Base-by-base conservation (phyloP, 2,888 invertebrate species). In the Maniola hyperantus region DNA sequence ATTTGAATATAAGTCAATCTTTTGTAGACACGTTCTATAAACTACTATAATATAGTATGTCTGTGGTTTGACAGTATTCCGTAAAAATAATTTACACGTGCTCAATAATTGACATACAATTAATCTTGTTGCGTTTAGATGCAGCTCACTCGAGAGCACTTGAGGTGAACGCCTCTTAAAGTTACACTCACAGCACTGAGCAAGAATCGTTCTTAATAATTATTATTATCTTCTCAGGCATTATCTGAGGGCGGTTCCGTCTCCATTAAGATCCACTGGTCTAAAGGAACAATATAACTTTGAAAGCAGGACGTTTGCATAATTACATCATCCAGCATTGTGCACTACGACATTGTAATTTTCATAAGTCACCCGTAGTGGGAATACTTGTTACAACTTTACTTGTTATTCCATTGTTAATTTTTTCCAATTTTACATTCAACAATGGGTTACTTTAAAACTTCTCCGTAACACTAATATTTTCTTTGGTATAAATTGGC, bases 321-420 rank as follows among this genome's bases (percentile, higher is more conserved):
- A 62, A 62, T 62, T 62, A 62, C 39, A 53, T 62, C 62, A 62
- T 53, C 53, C 42, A 62, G 13, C 51, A 62, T 53, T 62, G 62
- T 53, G 51, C 20, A n/a, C 15, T 50, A 60, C 60, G 60, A 60
- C 53, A 53, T 53, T 42, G 53, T 26, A 53, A 62, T 62, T 62
- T 62, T 42, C 62, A 62, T 62, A 53, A 62, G 62, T 53, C 42
- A 62, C 51, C 51, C 42, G 53, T 6, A 62, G 51, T 15, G 42
- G 42, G 26, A 48, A 4, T 42, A 51, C 51, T 62, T 62, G 57
- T 62, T 51, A 48, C 34, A 46, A 34, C 50, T n/a, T 50, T 34
- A 26, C 33, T 50, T 51, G 36, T 51, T 61, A 57, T 11, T 13
- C 39, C 42, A 20, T 26, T 26, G 20, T 51, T 5, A 11, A 26